phyloP scores from a whole-genome alignment of 2,888 invertebrate species.

The Melinopterus prodromus region DNA sequence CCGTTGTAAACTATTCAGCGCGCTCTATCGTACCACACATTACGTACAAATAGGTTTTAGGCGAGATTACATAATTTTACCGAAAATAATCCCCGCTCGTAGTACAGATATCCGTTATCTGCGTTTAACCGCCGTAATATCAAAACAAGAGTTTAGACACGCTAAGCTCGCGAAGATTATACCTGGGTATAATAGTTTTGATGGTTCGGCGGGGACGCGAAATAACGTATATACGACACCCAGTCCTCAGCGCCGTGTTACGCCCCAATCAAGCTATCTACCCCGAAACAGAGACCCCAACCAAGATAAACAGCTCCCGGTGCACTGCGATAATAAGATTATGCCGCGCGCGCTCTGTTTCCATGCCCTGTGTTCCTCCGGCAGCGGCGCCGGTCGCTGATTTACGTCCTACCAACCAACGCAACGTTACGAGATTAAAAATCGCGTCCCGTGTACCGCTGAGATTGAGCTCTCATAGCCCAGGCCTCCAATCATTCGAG shows the following conservation, averaged over 20 bases:
- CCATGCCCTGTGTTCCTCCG: slow-evolving; percentile 17
- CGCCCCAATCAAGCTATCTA: slow-evolving; percentile 39
- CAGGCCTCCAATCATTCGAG: background rate
- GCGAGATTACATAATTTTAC: background rate
- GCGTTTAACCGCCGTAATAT: slow-evolving; percentile 4
- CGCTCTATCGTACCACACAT: background rate
- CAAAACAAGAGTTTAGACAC: slow-evolving; percentile 4
- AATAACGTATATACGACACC: background rate
- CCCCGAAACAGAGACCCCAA: slow-evolving; percentile 33
- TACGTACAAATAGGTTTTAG: background rate
- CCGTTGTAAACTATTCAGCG: background rate
- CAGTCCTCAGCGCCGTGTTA: background rate
- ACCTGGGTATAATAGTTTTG: background rate
- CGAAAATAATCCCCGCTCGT: background rate
- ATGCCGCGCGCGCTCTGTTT: slow-evolving; percentile 26
- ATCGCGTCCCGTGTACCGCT: background rate
- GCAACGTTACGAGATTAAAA: background rate
- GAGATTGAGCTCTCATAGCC: background rate
- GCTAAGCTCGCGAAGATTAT: background rate
- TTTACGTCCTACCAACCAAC: slow-evolving; percentile 8
- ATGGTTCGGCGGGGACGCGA: background rate
- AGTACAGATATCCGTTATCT: background rate
- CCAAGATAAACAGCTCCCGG: slow-evolving; percentile 41
- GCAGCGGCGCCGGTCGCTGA: background rate
- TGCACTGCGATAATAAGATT: slow-evolving; percentile 38